Conservation (phyloP, 2,113 vertebrate species). For the Gulo gulo region DNA sequence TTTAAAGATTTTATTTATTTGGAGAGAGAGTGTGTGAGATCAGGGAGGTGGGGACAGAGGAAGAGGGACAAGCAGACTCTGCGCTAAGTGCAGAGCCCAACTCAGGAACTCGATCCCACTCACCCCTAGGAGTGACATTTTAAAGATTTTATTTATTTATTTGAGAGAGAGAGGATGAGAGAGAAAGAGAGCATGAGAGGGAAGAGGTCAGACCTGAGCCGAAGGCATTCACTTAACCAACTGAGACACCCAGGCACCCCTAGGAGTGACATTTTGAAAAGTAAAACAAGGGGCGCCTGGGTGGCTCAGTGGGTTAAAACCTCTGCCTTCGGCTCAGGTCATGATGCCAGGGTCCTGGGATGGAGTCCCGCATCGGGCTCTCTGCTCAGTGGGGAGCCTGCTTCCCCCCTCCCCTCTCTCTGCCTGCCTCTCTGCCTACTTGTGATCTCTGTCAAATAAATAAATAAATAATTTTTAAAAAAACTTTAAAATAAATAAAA, state of each 20-base stretch:
- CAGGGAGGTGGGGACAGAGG: not conserved
- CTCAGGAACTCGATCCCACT: not conserved
- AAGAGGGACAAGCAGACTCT: not conserved
- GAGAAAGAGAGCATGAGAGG: no score
- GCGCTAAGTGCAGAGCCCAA: not conserved
- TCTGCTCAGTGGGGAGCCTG: not conserved
- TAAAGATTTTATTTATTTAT: not conserved
- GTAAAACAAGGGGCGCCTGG: not conserved
- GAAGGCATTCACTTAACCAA: no score
- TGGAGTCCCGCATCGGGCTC: fast-evolving
- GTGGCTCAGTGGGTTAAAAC: not conserved
- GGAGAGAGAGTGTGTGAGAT: not conserved
- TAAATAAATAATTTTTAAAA: no score
- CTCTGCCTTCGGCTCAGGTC: not conserved
- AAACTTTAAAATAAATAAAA: no score
- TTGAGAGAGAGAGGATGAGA: no score
- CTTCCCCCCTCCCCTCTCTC: not conserved
- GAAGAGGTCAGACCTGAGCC: no score
- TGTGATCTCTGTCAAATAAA: no score
- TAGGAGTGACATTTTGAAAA: not conserved
- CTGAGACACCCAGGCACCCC: no score
- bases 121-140: not conserved
- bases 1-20: not conserved
- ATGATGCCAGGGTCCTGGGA: not conserved
- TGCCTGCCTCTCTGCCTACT: no score